These are phyloP conservation scores for Coracopsis vasa DNA, from an alignment of 2,113 vertebrate species.

Conservation along the genomic window DNA sequence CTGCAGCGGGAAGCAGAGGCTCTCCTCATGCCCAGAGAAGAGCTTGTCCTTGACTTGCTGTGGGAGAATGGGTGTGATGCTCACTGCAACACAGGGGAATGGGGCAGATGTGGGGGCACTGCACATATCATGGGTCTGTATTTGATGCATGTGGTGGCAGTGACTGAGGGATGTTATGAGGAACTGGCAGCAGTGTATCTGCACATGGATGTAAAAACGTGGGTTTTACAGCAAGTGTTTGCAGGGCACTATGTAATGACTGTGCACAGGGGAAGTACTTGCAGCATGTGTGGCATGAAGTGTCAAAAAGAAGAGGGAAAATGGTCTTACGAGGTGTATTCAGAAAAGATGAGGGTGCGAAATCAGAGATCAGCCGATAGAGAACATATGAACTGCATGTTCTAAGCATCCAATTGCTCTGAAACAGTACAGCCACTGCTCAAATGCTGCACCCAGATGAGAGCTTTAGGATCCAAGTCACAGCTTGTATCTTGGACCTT, in stretches of 20 bases:
- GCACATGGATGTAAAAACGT: fast-evolving
- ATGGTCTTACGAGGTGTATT: neutral
- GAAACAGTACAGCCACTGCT: neutral
- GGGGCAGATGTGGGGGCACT: neutral
- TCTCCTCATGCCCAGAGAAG: neutral
- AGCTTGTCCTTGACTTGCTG: neutral
- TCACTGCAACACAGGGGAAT: fast-evolving
- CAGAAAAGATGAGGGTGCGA: neutral
- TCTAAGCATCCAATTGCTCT: neutral
- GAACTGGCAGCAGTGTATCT: neutral
- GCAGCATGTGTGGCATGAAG: fast-evolving
- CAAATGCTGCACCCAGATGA: neutral
- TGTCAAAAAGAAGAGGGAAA: neutral
- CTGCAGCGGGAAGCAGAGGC: neutral
- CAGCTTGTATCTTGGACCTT: neutral
- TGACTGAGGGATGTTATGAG: neutral
- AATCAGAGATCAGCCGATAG: neutral
- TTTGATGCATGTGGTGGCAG: neutral
- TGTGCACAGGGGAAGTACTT: neutral
- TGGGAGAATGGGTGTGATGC: neutral
- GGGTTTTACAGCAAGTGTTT: neutral
- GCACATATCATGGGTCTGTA: fast-evolving
- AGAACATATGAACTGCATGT: fast-evolving
- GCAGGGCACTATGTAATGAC: neutral
- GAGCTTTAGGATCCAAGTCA: neutral